phyloP scores from a whole-genome alignment of 2,113 vertebrate species.

The Piliocolobus tephrosceles region DNA sequence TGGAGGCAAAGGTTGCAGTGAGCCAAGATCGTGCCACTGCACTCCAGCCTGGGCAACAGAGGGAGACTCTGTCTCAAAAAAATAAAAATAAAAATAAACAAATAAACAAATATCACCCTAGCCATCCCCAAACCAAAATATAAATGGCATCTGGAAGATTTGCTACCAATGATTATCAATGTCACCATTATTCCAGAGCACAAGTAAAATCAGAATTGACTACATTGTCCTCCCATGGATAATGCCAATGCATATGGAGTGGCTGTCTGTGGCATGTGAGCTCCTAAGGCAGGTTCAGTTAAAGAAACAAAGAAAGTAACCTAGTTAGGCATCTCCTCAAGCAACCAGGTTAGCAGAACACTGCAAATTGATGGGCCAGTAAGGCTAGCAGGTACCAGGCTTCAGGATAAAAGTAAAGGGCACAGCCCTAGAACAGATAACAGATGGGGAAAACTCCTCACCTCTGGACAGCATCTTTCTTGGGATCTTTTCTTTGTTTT shows the following conservation, averaged over 20 bases:
- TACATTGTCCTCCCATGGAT: background rate
- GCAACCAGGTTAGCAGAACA: background rate
- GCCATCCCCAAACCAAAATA: slow-evolving; percentile 41
- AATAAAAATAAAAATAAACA: background rate
- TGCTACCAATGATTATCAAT: background rate
- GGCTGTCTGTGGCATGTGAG: background rate
- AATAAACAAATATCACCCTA: background rate
- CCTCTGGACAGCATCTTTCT: slow-evolving; percentile 98
- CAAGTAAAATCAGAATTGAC: slow-evolving; percentile 37
- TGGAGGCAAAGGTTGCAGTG: background rate
- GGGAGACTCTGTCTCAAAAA: background rate
- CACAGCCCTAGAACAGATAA: background rate
- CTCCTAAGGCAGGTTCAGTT: background rate
- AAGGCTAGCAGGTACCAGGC: background rate
- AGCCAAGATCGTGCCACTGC: background rate
- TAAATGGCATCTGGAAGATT: slow-evolving; percentile 14
- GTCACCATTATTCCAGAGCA: background rate
- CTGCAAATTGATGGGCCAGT: background rate
- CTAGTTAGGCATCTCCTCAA: background rate
- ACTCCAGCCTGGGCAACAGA: background rate
- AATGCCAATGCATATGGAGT: background rate
- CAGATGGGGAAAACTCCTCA: slow-evolving; percentile 72
- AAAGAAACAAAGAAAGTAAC: slow-evolving; percentile 6
- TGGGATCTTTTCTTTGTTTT: slow-evolving; percentile 94
- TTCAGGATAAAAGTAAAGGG: background rate